A percentile compares a stretch with the other conserved stretches of the same genome.
Evolutionary conservation across 1,140 invertebrate genomes (phyloP).

Genomic region (Kradibia gibbosae): DNA sequence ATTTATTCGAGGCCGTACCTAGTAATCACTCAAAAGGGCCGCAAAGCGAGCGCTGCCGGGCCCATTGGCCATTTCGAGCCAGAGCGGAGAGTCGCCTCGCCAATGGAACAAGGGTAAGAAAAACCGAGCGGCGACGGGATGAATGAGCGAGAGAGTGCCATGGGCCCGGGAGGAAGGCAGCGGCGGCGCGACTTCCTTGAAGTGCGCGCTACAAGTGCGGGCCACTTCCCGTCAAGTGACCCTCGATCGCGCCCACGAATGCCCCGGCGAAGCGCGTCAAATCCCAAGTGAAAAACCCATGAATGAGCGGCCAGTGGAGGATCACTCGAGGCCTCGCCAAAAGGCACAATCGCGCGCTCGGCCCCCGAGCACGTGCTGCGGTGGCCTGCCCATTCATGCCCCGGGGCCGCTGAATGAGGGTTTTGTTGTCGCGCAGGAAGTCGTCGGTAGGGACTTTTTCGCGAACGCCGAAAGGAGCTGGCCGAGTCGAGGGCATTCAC

Average conservation of each 20-base stretch:
- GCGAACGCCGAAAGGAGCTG: slow-evolving; percentile 42
- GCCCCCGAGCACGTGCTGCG: slow-evolving; percentile 26
- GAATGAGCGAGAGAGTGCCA: not conserved
- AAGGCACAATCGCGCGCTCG: slow-evolving; percentile 2
- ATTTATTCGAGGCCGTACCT: slow-evolving; percentile 9
- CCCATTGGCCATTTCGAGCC: no score
- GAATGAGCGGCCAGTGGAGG: slow-evolving; percentile 66
- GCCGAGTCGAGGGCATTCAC: not conserved
- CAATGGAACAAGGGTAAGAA: not conserved
- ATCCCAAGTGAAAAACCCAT: slow-evolving; percentile 58
- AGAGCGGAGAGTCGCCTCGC: no score
- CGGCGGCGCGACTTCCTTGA: slow-evolving; percentile 39
- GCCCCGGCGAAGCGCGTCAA: slow-evolving; percentile 59
- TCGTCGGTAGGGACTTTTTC: slow-evolving; percentile 57
- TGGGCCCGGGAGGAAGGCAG: not conserved
- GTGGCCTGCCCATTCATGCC: slow-evolving; percentile 19
- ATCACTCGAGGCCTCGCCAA: slow-evolving; percentile 57
- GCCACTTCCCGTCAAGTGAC: slow-evolving; percentile 63
- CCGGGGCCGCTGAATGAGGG: not conserved
- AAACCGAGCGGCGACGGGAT: not conserved
- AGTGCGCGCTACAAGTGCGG: slow-evolving; percentile 31
- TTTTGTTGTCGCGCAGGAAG: slow-evolving; percentile 38
- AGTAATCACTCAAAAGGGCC: slow-evolving; percentile 29
- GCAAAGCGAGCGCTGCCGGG: not conserved
- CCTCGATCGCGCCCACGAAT: slow-evolving; percentile 57